A percentile compares a stretch with the other conserved stretches of the same genome.
Conservation (phyloP, 2,113 vertebrate genomes). For the Tupaia tana region DNA sequence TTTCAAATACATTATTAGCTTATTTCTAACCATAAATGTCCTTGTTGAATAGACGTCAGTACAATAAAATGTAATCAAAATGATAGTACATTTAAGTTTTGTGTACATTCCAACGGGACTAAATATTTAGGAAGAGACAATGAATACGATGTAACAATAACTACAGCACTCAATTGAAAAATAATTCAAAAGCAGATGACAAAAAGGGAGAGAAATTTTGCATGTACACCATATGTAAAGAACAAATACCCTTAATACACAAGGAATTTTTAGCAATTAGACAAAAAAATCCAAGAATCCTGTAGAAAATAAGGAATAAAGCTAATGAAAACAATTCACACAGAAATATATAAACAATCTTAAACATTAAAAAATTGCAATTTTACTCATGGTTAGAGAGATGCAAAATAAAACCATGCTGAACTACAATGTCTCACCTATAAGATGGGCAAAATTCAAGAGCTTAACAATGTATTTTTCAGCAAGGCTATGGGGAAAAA, state of each 20-base stretch:
- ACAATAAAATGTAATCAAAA: neutral
- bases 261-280: neutral
- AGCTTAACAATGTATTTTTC: neutral
- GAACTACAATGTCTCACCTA: neutral
- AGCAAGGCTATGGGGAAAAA: neutral
- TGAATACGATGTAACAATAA: neutral
- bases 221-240: neutral
- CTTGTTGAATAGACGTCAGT: neutral
- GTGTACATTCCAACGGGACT: neutral
- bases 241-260: neutral
- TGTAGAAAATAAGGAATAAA: neutral
- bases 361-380: neutral
- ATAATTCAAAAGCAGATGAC: neutral
- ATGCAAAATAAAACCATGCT: neutral
- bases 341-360: neutral
- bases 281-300: neutral
- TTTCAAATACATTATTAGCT: neutral
- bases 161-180: neutral
- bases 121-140: neutral
- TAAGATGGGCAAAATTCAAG: neutral
- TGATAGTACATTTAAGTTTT: neutral
- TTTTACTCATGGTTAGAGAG: neutral
- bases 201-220: neutral
- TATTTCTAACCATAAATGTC: slow-evolving; percentile 13
- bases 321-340: neutral